Evolutionary conservation across 2,888 invertebrate species (phyloP).

Genomic region (Lycaena phlaeas): DNA sequence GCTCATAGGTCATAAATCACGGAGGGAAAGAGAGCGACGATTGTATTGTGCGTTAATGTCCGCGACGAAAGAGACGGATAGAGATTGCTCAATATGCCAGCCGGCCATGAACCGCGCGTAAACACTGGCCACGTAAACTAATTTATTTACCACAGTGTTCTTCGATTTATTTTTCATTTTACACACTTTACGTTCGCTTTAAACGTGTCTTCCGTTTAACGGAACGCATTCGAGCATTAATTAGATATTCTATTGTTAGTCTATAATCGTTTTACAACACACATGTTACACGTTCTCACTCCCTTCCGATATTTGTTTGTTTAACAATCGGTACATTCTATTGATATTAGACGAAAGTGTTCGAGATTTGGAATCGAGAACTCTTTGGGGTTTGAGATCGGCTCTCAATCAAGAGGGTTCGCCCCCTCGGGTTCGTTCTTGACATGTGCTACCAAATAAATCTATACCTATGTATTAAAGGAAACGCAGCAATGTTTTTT

Average conservation of each 20-base stretch:
- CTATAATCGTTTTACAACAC: not conserved
- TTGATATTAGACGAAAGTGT: too few relatives aligned
- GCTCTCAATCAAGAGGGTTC: not conserved
- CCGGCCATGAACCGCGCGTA: constrained; percentile 57
- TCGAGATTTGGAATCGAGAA: not conserved
- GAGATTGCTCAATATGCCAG: constrained; percentile 19
- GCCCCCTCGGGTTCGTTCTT: not conserved
- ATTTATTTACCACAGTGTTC: constrained; percentile 25
- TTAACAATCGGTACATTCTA: too few relatives aligned
- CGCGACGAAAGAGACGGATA: constrained; percentile 18
- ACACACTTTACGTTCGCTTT: constrained; percentile 11
- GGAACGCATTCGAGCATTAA: not conserved
- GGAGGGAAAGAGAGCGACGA: constrained; percentile 32
- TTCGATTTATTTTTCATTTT: constrained; percentile 18
- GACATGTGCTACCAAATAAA: too few relatives aligned
- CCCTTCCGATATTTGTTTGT: too few relatives aligned
- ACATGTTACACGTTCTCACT: too few relatives aligned
- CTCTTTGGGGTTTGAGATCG: not conserved
- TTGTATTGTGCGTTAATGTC: constrained; percentile 14
- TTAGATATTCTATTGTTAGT: not conserved
- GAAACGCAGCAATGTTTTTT: too few relatives aligned
- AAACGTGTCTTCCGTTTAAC: constrained; percentile 5
- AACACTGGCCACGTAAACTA: constrained; percentile 40
- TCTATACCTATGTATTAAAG: too few relatives aligned
- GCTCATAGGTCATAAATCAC: constrained; percentile 52